Evolutionary conservation across 2,113 vertebrate genomes (phyloP).

Genomic region (Castor canadensis): DNA sequence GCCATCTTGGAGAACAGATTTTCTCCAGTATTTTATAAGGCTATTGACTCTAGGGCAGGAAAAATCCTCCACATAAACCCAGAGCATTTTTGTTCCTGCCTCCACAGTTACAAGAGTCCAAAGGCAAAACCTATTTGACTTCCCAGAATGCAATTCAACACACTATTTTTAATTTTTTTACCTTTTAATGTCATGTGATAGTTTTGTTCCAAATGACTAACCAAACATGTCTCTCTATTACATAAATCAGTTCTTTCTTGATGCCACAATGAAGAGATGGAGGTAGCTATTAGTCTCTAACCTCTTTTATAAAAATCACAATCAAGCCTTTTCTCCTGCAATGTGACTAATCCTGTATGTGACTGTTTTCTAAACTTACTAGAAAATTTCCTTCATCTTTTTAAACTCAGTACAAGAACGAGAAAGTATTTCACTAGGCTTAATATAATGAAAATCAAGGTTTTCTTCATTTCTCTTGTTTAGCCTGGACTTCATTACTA

Average conservation of each 20-base stretch:
- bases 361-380: not conserved
- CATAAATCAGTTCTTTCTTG: not conserved
- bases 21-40: not conserved
- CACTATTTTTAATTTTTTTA: slow-evolving; percentile 7
- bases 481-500: slow-evolving; percentile 14
- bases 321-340: slow-evolving; percentile 32
- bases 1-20: not conserved
- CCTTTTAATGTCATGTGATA: not conserved
- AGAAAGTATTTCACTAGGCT: not conserved
- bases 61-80: not conserved
- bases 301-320: slow-evolving; percentile 4
- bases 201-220: slow-evolving; percentile 28
- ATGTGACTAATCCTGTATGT: not conserved
- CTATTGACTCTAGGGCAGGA: not conserved
- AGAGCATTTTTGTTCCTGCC: not conserved
- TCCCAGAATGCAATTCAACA: not conserved
- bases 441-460: not conserved
- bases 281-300: not conserved
- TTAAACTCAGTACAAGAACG: slow-evolving; percentile 6
- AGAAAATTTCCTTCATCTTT: slow-evolving; percentile 31
- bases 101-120: not conserved
- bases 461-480: not conserved
- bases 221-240: slow-evolving; percentile 9
- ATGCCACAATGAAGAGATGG: not conserved
- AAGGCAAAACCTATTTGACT: not conserved